Evolutionary conservation across 1,140 invertebrate genomes (phyloP), one percentile per base, ranked within the genome.

Genomic region (Bombus difficillimus): DNA sequence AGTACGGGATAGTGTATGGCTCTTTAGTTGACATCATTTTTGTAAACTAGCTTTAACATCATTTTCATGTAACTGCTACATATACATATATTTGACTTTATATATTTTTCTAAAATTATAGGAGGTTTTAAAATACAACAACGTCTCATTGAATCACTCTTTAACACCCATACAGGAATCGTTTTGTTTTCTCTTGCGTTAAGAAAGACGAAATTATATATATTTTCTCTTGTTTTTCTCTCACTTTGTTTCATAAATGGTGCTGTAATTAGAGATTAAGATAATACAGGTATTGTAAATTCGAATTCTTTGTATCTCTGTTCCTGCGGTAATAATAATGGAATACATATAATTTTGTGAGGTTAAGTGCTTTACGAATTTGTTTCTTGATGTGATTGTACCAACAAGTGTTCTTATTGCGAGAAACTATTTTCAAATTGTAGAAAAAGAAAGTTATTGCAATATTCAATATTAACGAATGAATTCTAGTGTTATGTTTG

Each of bases 51-150:
- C 18, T 78, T 22, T 78, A 78, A 78, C 59, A 62, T 78, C 59
- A 6, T 41, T 78, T 13, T 78, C 37, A 37, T 80, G 43, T 80
- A 80, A 80, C 13, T 69, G 32, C n/a, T 43, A 80, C 6, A 47
- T 69, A 68, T 28, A 80, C 8, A 37, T 69, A 68, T 69, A 47
- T 6, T 69, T 37, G 64, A 68, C 8, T 68, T 80, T 64, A 79
- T 66, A 79, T 79, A 66, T 43, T 66, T 79, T 79, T 79, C 59
- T 79, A 43, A 66, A 79, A 79, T 79, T 66, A 34, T 79, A 68
- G 25, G 41, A 41, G 62, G 22, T 79, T 79, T 41, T 32, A 66
- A 43, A 43, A 79, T 34, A 43, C 73, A 75, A 53, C 47, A 75
- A 22, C 47, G 34, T 57, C 34, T 59, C 47, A 25, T 76, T 76